Percentiles rank a stretch among this genome's conserved stretches.
Conservation (phyloP, 2,797 vertebrate species). For the Aphelocoma californica region DNA sequence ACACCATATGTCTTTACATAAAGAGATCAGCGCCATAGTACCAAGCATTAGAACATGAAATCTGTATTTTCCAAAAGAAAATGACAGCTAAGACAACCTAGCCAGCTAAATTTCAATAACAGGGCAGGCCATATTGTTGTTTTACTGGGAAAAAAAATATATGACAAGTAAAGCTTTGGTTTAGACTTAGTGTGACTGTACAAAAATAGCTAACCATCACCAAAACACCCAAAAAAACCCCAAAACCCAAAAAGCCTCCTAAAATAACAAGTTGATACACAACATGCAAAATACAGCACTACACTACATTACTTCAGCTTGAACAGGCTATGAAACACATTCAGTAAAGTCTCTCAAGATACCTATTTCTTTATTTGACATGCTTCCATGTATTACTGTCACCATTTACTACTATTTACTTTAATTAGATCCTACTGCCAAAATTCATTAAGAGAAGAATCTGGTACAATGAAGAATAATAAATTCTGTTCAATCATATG, state of each 20-base stretch:
- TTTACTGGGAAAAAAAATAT: neutral
- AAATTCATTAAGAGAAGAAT: constrained; percentile 56
- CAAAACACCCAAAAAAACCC: neutral
- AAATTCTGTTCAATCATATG: constrained; percentile 64
- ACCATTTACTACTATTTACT: constrained; percentile 30
- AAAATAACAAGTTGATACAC: neutral
- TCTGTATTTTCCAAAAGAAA: neutral
- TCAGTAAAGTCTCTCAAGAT: neutral
- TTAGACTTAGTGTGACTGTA: neutral
- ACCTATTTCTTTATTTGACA: constrained; percentile 32
- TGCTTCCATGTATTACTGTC: constrained; percentile 46
- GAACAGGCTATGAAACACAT: neutral
- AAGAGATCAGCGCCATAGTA: neutral
- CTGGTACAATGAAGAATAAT: constrained; percentile 64
- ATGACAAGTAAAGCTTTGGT: neutral
- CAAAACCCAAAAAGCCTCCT: neutral
- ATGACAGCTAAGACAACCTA: neutral
- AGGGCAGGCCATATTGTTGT: neutral
- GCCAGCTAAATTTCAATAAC: neutral
- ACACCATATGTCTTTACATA: neutral
- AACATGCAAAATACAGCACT: neutral
- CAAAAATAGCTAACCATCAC: neutral
- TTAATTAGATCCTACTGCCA: constrained; percentile 67
- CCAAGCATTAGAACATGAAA: neutral
- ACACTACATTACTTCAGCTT: neutral